phyloP scores from a whole-genome alignment of 2,888 invertebrate species.

The Folsomia manolachei region DNA sequence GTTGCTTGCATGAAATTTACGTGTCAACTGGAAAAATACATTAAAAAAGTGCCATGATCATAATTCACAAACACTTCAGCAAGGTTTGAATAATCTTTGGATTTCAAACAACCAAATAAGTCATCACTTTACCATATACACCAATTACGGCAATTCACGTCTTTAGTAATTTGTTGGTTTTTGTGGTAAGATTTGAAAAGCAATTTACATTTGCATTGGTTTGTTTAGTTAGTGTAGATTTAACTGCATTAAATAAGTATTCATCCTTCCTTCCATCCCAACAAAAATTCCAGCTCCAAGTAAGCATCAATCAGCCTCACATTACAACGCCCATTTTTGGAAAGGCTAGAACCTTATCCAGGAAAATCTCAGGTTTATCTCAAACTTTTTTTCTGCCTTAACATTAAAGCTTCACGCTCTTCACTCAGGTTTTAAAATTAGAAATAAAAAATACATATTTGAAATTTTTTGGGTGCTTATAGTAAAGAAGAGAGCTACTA shows the following conservation, averaged over 20 bases:
- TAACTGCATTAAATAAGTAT: too few species aligned
- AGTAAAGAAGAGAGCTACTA: not conserved
- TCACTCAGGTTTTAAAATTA: conserved; percentile 8
- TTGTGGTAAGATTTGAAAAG: not conserved
- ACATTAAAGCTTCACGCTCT: not conserved
- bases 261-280: too few species aligned
- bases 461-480: not conserved
- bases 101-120: too few species aligned
- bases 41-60: too few species aligned
- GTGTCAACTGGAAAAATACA: too few species aligned
- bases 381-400: not conserved
- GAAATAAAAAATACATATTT: not conserved
- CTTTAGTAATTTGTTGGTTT: not conserved
- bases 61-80: too few species aligned
- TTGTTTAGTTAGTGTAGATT: too few species aligned
- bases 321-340: conserved; percentile 13
- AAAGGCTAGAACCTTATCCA: not conserved
- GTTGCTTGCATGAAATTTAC: too few species aligned
- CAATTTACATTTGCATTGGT: not conserved
- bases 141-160: not conserved
- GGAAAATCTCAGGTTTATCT: not conserved
- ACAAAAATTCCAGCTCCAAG: not conserved
- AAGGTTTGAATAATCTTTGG: too few species aligned
- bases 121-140: not conserved
- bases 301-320: conserved; percentile 8